phyloP scores from a whole-genome alignment of 2,797 vertebrate species.

The Catostomus latipinnis region DNA sequence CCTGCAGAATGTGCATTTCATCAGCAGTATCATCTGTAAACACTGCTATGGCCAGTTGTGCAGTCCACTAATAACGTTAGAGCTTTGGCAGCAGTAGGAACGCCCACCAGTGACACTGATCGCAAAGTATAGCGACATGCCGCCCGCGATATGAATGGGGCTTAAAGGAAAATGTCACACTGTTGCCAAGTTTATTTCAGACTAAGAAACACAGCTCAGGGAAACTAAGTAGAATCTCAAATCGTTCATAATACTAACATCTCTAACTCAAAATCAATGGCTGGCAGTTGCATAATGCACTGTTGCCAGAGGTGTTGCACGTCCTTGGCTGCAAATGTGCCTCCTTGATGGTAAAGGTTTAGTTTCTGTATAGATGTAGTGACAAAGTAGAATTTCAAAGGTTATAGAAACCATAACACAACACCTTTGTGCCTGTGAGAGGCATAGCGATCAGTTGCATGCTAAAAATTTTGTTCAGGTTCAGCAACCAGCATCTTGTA shows the following conservation, averaged over 20 bases:
- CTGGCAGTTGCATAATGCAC: constrained; percentile 21
- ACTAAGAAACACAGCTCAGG: constrained; percentile 28
- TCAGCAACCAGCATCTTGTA: constrained; percentile 35
- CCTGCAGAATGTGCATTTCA: too few species aligned
- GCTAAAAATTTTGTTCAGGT: constrained; percentile 30
- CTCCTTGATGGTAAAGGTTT: neutral
- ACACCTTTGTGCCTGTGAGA: constrained; percentile 36
- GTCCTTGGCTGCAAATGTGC: constrained; percentile 11
- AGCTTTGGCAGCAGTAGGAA: too few species aligned
- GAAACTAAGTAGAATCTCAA: constrained; percentile 40
- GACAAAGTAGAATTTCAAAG: constrained; percentile 8
- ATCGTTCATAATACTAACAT: constrained; percentile 29
- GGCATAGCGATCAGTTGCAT: constrained; percentile 3
- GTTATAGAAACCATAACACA: neutral
- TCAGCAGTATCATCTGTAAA: too few species aligned
- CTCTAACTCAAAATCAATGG: constrained; percentile 40
- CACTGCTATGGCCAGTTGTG: too few species aligned
- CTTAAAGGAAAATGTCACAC: constrained; percentile 25
- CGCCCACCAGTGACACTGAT: too few species aligned
- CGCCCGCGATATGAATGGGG: too few species aligned
- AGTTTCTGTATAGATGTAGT: neutral
- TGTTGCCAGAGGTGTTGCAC: constrained; percentile 30
- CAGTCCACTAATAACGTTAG: too few species aligned
- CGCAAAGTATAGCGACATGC: too few species aligned
- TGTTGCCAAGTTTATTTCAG: constrained; percentile 39